Evolutionary conservation across 2,888 invertebrate genomes (phyloP).

Genomic region (Caenorhabditis sp.): DNA sequence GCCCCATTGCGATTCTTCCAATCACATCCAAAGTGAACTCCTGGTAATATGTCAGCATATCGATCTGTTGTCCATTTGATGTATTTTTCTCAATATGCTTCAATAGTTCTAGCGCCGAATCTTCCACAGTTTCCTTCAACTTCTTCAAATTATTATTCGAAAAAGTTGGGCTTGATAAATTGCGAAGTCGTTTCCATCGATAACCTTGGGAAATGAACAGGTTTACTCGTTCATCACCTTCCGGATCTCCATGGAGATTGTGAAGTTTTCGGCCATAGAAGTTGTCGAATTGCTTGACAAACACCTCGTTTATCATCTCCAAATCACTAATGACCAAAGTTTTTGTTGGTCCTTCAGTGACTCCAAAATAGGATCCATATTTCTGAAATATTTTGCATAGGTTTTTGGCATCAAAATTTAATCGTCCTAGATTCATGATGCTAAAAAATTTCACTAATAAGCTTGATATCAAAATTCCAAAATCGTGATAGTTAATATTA

Average conservation of each 20-base stretch:
- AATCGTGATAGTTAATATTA: too few species aligned
- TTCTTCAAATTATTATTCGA: constrained; percentile 73
- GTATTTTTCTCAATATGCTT: constrained; percentile 24
- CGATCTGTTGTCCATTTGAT: neutral
- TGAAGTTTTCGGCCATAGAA: constrained; percentile 71
- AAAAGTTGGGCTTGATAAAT: constrained; percentile 74
- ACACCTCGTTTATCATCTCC: constrained; percentile 72
- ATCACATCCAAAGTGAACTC: constrained; percentile 58
- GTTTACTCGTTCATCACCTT: constrained; percentile 26
- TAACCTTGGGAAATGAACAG: constrained; percentile 72
- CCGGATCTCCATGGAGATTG: constrained; percentile 44
- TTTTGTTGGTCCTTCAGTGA: constrained; percentile 49
- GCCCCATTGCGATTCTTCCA: constrained; percentile 53
- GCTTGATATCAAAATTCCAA: too few species aligned
- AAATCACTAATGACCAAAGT: constrained; percentile 72
- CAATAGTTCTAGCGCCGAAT: constrained; percentile 32
- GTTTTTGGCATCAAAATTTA: too few species aligned
- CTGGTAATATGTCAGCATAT: constrained; percentile 40
- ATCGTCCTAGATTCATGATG: too few species aligned
- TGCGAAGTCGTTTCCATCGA: constrained; percentile 74
- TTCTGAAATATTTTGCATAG: neutral
- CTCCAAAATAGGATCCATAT: constrained; percentile 40
- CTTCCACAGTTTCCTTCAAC: constrained; percentile 59
- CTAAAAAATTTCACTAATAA: too few species aligned
- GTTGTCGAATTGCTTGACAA: constrained; percentile 72